Evolutionary conservation across 2,797 vertebrate species (phyloP).

Genomic region (Alcedo quadribrachys): DNA sequence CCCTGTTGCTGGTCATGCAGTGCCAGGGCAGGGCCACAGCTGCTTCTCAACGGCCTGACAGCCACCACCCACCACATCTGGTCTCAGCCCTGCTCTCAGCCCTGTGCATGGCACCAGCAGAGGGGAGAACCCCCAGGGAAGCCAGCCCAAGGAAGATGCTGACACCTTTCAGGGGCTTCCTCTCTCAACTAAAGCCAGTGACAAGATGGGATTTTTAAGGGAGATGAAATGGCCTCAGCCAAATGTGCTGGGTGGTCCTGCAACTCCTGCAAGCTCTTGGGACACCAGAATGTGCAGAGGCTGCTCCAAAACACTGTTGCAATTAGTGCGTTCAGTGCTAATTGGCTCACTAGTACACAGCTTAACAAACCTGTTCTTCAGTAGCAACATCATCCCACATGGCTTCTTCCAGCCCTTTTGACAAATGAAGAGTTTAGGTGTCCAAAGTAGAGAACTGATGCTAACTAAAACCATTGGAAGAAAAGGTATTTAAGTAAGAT

Average conservation of each 20-base stretch:
- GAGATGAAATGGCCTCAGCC: accelerated
- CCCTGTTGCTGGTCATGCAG: background rate
- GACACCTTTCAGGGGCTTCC: background rate
- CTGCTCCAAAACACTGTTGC: background rate
- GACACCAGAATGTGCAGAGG: background rate
- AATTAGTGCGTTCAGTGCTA: background rate
- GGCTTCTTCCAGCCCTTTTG: background rate
- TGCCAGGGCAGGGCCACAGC: accelerated
- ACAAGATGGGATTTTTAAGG: accelerated
- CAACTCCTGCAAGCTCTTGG: accelerated
- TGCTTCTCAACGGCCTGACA: background rate
- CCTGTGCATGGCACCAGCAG: accelerated
- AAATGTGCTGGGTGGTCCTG: accelerated
- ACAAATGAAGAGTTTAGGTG: background rate
- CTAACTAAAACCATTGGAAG: background rate
- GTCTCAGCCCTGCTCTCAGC: background rate
- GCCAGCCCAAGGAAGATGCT: background rate
- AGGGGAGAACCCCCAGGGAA: background rate
- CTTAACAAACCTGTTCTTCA: background rate
- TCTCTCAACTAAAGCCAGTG: background rate
- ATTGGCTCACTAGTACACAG: background rate
- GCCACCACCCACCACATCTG: accelerated
- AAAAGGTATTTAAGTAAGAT: background rate
- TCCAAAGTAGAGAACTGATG: background rate
- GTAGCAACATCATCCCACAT: background rate